Percentiles rank a stretch among this genome's conserved stretches.
Conservation (phyloP, 53 echinoderm and acorn worm species). For the Paracentrotus lividus region DNA sequence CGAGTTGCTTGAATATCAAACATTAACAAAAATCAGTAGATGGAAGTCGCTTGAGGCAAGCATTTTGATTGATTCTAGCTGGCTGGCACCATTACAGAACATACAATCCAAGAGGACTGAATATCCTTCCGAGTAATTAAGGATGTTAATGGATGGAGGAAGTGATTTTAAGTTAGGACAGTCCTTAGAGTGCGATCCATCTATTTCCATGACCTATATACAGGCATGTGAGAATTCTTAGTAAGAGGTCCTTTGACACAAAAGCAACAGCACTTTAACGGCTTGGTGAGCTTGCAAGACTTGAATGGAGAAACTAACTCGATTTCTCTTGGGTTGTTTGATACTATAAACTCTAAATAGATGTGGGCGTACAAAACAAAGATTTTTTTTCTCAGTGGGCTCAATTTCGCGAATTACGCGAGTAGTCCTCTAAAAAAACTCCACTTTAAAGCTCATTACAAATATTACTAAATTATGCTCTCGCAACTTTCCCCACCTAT, state of each 20-base stretch:
- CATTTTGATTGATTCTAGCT: constrained; percentile 21
- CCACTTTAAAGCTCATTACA: too few species aligned
- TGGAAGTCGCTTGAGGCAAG: background rate
- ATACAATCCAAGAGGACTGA: background rate
- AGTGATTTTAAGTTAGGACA: background rate
- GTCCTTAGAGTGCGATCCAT: constrained; percentile 9
- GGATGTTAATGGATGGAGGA: background rate
- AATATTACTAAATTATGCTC: too few species aligned
- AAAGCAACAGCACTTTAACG: background rate
- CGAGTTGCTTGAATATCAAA: background rate
- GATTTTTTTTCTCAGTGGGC: too few species aligned
- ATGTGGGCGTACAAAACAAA: background rate
- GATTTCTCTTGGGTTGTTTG: background rate
- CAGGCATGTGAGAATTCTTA: background rate
- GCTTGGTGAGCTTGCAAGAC: background rate
- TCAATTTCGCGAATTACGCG: too few species aligned
- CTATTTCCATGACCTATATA: background rate
- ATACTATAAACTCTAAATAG: background rate
- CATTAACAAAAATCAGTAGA: background rate
- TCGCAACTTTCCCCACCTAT: too few species aligned
- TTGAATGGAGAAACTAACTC: background rate
- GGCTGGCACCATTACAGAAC: background rate
- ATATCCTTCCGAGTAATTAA: constrained; percentile 24
- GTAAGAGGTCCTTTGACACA: background rate
- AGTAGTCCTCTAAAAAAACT: too few species aligned